These are phyloP conservation scores for Loris lydekkerianus DNA, from an alignment of 2,797 vertebrate species.

Conservation along the genomic window DNA sequence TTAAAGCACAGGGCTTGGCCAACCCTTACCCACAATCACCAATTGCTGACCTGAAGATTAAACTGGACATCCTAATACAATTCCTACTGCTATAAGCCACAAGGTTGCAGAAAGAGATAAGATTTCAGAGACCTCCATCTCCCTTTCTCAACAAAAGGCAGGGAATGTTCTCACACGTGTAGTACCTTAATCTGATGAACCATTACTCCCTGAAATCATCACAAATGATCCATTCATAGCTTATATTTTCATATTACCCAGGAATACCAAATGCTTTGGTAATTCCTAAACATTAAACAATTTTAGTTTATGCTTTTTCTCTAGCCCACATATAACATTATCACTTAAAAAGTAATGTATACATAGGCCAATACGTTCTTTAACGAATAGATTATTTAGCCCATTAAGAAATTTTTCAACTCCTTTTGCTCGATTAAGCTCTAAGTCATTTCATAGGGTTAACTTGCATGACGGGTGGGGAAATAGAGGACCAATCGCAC, in stretches of 20 bases:
- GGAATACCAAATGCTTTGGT: background rate
- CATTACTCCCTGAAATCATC: background rate
- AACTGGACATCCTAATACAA: too few species aligned
- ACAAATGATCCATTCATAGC: background rate
- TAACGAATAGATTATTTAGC: background rate
- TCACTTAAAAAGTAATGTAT: background rate
- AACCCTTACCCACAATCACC: too few species aligned
- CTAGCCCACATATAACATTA: background rate
- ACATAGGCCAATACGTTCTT: background rate
- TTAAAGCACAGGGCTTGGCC: too few species aligned
- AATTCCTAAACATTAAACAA: background rate
- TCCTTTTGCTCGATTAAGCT: background rate
- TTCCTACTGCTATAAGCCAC: too few species aligned
- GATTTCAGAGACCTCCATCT: too few species aligned
- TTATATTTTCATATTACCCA: slow-evolving; percentile 1
- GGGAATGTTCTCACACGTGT: too few species aligned
- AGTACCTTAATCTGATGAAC: background rate
- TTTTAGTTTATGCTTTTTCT: background rate
- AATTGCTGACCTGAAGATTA: too few species aligned
- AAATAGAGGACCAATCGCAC: background rate
- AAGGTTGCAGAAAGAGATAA: too few species aligned
- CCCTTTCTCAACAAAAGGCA: too few species aligned
- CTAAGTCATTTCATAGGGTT: background rate
- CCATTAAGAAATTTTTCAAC: background rate
- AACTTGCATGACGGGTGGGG: background rate